Evolutionary conservation across 1,140 invertebrate species (phyloP).

Genomic region (Drosophila punjabiensis): DNA sequence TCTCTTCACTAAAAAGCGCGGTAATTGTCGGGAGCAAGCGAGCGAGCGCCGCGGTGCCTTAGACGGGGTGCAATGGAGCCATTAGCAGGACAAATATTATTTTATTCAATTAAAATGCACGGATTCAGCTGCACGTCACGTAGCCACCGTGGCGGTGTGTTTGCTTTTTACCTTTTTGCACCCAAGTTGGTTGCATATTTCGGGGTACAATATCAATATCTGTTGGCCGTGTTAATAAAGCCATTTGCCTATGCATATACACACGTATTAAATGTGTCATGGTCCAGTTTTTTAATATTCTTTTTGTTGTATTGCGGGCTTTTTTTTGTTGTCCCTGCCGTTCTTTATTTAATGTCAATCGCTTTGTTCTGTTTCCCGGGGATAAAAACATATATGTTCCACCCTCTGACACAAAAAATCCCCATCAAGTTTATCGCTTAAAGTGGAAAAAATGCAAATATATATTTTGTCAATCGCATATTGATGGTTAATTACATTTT

Average conservation of each 20-base stretch:
- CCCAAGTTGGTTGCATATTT: slow-evolving; percentile 59
- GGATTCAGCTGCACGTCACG: slow-evolving; percentile 66
- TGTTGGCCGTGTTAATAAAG: slow-evolving; percentile 64
- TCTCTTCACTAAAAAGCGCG: slow-evolving; percentile 55
- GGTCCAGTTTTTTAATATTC: slow-evolving; percentile 17
- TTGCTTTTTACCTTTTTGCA: slow-evolving; percentile 27
- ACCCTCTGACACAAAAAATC: slow-evolving; percentile 15
- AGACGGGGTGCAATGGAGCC: slow-evolving; percentile 65
- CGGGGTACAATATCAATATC: slow-evolving; percentile 44
- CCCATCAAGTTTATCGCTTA: slow-evolving; percentile 1
- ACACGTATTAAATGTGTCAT: slow-evolving; percentile 60
- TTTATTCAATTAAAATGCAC: slow-evolving; percentile 80
- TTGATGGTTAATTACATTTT: slow-evolving; percentile 57
- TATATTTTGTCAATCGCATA: slow-evolving; percentile 48
- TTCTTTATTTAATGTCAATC: slow-evolving; percentile 70
- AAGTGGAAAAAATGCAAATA: slow-evolving; percentile 28
- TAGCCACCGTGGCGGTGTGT: slow-evolving; percentile 21
- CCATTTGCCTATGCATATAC: slow-evolving; percentile 74
- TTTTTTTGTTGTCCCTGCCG: background rate
- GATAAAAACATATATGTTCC: slow-evolving; percentile 29
- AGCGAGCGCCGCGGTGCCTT: background rate
- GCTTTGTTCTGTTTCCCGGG: slow-evolving; percentile 17
- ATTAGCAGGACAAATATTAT: slow-evolving; percentile 81
- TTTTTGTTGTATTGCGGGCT: background rate
- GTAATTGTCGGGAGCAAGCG: slow-evolving; percentile 47